These are phyloP conservation scores for Thumatha senex DNA, from an alignment of 2,888 invertebrate species.

Conservation along the genomic window DNA sequence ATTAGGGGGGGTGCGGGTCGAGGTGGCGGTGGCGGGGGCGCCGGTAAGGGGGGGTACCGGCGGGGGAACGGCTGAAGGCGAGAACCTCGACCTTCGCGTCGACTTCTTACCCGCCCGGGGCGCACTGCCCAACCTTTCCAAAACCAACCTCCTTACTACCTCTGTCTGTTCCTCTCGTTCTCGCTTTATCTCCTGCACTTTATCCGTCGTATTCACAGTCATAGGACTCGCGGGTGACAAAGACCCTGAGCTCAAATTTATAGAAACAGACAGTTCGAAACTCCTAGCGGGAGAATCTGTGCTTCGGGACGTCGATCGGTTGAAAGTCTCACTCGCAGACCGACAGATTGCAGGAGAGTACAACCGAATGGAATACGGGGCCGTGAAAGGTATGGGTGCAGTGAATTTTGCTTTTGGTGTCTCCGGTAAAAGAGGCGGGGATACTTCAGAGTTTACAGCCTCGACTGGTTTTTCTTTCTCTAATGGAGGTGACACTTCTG, in stretches of 20 bases:
- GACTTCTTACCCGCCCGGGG: slow-evolving; percentile 47
- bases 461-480: slow-evolving; percentile 42
- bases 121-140: slow-evolving; percentile 86
- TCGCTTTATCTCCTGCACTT: slow-evolving; percentile 89
- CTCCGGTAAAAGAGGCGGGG: slow-evolving; percentile 60
- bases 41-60: slow-evolving; percentile 56
- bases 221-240: slow-evolving; percentile 65
- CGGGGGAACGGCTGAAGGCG: slow-evolving; percentile 49
- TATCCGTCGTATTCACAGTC: slow-evolving; percentile 81
- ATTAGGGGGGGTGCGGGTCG: slow-evolving; percentile 56
- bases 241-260: slow-evolving; percentile 56
- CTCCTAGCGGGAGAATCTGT: slow-evolving; percentile 54
- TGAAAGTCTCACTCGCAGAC: slow-evolving; percentile 73
- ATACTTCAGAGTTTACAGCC: slow-evolving; percentile 44
- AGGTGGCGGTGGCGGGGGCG: slow-evolving; percentile 36
- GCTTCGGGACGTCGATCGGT: slow-evolving; percentile 49
- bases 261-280: slow-evolving; percentile 50
- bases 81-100: slow-evolving; percentile 44
- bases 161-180: slow-evolving; percentile 93
- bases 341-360: slow-evolving; percentile 75
- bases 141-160: slow-evolving; percentile 91
- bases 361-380: slow-evolving; percentile 53
- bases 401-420: slow-evolving; percentile 39
- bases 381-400: slow-evolving; percentile 33
- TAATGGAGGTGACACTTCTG: slow-evolving; percentile 62